phyloP scores from a whole-genome alignment of 1,140 invertebrate genomes.

The Chionoecetes opilio region DNA sequence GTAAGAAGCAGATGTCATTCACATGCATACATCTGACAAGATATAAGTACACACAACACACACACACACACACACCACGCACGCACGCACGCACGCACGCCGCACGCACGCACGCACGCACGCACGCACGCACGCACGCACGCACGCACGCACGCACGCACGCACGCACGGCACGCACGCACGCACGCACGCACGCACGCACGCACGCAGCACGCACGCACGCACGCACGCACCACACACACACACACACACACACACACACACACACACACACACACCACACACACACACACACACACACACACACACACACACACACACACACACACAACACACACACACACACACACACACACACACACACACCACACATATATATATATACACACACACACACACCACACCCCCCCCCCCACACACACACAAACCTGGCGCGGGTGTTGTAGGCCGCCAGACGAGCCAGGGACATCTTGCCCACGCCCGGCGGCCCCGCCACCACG shows the following conservation, averaged over 20 bases:
- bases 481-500: conserved; percentile 64
- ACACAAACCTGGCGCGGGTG: conserved; percentile 50
- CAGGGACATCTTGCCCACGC: conserved; percentile 71
- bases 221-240: too few relatives aligned
- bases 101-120: too few relatives aligned
- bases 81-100: not conserved
- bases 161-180: not conserved
- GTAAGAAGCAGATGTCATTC: too few relatives aligned
- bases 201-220: too few relatives aligned
- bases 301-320: conserved; percentile 29
- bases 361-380: not conserved
- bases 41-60: too few relatives aligned
- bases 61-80: not conserved
- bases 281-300: not conserved
- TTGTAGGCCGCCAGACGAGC: conserved; percentile 54
- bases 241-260: not conserved
- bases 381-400: not conserved
- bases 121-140: not conserved
- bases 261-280: not conserved
- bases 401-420: too few relatives aligned
- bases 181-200: not conserved
- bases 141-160: not conserved
- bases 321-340: conserved; percentile 34
- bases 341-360: not conserved
- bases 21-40: too few relatives aligned